These are phyloP conservation scores for Cichladusa arquata DNA, from an alignment of 2,113 vertebrate species.

Conservation along the genomic window DNA sequence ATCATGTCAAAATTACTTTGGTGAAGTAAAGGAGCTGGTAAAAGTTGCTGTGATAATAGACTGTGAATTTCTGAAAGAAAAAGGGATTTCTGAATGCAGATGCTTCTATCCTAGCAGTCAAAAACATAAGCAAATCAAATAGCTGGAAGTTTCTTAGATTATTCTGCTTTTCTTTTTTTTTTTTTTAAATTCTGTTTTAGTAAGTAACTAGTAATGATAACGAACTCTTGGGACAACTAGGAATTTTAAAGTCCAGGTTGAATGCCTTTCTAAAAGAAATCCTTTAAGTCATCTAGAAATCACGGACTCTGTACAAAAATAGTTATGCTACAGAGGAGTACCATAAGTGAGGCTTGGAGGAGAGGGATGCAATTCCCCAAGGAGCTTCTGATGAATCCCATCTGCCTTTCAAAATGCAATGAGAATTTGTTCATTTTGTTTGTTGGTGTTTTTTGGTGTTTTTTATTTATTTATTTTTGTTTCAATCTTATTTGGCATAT, in stretches of 20 bases:
- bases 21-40: not conserved
- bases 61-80: not conserved
- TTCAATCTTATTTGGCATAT: not conserved
- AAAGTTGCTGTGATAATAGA: not conserved
- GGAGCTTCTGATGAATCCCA: not conserved
- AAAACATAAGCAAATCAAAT: not conserved
- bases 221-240: not conserved
- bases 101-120: not conserved
- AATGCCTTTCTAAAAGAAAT: not conserved
- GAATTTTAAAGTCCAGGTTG: not conserved
- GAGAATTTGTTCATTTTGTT: not conserved
- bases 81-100: not conserved
- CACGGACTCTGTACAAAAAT: not conserved
- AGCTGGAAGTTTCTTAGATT: not conserved
- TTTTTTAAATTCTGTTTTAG: not conserved
- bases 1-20: not conserved
- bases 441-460: not conserved
- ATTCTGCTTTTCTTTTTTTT: no score
- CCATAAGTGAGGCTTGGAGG: not conserved
- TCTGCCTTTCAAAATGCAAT: not conserved
- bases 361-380: not conserved
- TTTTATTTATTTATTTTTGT: not conserved
- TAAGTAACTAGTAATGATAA: not conserved
- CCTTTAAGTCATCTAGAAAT: not conserved
- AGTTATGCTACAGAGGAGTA: not conserved